Conservation (phyloP, 2,888 invertebrate genomes). For the Bembecia ichneumoniformis region DNA sequence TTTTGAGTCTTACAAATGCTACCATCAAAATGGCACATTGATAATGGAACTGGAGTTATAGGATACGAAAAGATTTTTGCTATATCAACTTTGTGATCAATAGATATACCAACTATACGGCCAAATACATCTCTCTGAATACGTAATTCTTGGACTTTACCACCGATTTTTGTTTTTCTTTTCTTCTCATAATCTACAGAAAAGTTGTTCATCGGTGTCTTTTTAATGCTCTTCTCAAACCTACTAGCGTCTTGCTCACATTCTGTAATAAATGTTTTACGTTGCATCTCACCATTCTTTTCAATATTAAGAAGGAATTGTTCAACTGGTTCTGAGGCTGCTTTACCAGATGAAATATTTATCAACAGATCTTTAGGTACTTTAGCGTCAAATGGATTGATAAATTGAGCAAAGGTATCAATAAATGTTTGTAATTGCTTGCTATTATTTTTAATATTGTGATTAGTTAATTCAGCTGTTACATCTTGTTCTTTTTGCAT, state of each 20-base stretch:
- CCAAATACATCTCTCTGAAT: slow-evolving; percentile 12
- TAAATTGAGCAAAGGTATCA: no score
- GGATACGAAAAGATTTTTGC: slow-evolving; percentile 11
- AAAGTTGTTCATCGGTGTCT: slow-evolving; percentile 1
- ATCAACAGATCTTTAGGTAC: neutral
- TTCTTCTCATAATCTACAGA: slow-evolving; percentile 1
- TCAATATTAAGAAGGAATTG: neutral
- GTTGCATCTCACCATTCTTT: neutral
- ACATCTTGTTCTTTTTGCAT: slow-evolving; percentile 8
- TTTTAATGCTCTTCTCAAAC: slow-evolving; percentile 3
- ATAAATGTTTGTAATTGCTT: no score
- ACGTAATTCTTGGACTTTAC: slow-evolving; percentile 8
- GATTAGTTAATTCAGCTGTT: neutral
- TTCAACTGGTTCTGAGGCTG: neutral
- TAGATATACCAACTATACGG: slow-evolving; percentile 15
- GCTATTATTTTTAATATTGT: neutral
- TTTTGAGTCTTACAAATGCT: slow-evolving; percentile 21
- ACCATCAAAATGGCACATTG: slow-evolving; percentile 22
- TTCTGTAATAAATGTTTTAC: slow-evolving; percentile 4
- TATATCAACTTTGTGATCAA: slow-evolving; percentile 15
- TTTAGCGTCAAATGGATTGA: neutral
- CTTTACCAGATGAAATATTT: neutral
- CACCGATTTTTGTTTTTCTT: slow-evolving; percentile 4
- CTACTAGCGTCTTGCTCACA: slow-evolving; percentile 1
- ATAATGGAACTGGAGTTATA: slow-evolving; percentile 12